Base-by-base conservation (phyloP, 2,888 invertebrate species). In the Orchesellides sinensis region DNA sequence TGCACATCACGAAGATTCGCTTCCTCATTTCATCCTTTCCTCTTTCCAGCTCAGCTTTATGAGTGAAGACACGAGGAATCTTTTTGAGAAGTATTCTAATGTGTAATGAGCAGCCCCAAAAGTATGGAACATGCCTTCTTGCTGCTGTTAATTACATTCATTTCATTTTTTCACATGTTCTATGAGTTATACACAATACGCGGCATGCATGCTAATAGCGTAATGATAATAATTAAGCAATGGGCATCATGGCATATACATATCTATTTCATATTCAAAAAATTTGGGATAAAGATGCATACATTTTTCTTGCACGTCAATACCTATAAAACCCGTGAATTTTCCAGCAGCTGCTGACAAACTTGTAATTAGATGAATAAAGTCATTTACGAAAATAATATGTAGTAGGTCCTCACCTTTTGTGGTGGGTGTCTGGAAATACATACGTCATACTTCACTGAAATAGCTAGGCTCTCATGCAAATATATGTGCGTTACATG, bases 201-300 rank as follows among this genome's bases (percentile, higher is more conserved):
- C 63, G 73, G 68, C 69, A 74, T 81, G 81, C 74, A 81, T 81
- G 74, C 63, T 81, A 74, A 81, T 81, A 81, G 69, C 63, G 63
- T 69, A 74, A 74, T 74, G 69, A 74, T 81, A 63, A 74, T 81
- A 74, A 81, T 81, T 68, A 81, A 74, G n/a, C n/a, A n/a, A n/a
- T n/a, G n/a, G n/a, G n/a, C n/a, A n/a, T n/a, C n/a, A n/a, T n/a
- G n/a, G n/a, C n/a, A n/a, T n/a, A n/a, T n/a, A n/a, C n/a, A n/a
- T n/a, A n/a, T n/a, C n/a, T n/a, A 59, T 72, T 27, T 45, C 59
- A 54, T 40, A 21, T 21, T 21, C 19, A n/a, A n/a, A n/a, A n/a
- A n/a, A n/a, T 21, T 19, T n/a, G 21, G 35, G 19, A 72, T 45
- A 59, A 47, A 56, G 56, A 70, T 54, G 54, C 35, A 40, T 49